These are phyloP conservation scores for Heterohyrax brucei DNA, from an alignment of 2,797 vertebrate genomes.

Conservation along the genomic window DNA sequence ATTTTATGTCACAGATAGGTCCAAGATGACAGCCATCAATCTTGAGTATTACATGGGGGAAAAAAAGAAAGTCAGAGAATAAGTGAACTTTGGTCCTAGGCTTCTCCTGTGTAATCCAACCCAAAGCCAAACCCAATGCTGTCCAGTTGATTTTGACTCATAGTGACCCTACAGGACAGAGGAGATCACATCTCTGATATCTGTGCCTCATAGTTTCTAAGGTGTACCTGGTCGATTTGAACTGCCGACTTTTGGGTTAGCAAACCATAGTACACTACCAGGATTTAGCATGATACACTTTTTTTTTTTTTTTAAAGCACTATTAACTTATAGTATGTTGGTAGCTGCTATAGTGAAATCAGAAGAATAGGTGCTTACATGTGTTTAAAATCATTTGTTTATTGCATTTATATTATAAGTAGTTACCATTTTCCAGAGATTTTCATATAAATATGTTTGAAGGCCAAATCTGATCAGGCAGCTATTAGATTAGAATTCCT, in stretches of 20 bases:
- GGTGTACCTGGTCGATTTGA: too few species aligned
- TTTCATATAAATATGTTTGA: conserved; percentile 46
- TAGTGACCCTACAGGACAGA: too few species aligned
- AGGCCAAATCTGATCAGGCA: conserved; percentile 73
- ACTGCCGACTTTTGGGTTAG: too few species aligned
- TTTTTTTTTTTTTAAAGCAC: background rate
- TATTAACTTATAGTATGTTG: conserved; percentile 29
- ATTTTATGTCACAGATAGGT: background rate
- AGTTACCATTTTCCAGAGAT: conserved; percentile 26
- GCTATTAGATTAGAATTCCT: conserved; percentile 75
- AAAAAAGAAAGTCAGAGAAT: background rate
- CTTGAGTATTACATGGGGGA: background rate
- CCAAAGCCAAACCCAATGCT: too few species aligned
- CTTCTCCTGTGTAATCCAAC: background rate
- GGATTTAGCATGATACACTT: background rate
- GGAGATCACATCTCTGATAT: too few species aligned
- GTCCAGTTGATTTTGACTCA: too few species aligned
- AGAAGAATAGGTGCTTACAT: conserved; percentile 4
- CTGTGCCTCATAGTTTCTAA: too few species aligned
- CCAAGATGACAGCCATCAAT: background rate
- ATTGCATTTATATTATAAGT: conserved; percentile 49
- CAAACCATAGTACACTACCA: too few species aligned
- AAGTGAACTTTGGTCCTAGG: background rate
- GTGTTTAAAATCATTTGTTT: conserved; percentile 51
- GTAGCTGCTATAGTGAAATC: background rate